Conservation (phyloP, 37 sponge, comb jelly and placozoan species). For the Petrosia ficiformis region DNA sequence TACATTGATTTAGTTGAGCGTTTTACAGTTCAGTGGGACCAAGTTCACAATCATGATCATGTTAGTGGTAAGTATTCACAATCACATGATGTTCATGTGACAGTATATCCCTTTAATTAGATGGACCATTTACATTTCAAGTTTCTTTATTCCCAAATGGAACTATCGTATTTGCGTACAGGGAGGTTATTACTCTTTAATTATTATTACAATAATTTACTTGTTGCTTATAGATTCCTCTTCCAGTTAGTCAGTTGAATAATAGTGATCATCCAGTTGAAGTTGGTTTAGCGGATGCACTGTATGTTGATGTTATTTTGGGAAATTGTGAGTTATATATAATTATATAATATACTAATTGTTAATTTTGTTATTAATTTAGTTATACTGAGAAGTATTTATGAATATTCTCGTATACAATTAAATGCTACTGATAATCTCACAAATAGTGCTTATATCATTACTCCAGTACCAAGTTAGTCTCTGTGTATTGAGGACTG, state of each 20-base stretch:
- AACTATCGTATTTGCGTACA: conserved; percentile 71
- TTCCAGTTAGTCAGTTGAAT: conserved; percentile 27
- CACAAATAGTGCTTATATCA: conserved; percentile 31
- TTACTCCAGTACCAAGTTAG: conserved; percentile 53
- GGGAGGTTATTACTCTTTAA: conserved; percentile 28
- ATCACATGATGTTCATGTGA: neutral
- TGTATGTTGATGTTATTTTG: conserved; percentile 17
- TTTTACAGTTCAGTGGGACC: conserved; percentile 74
- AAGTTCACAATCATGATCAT: conserved; percentile 52
- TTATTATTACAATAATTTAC: neutral
- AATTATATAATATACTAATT: neutral
- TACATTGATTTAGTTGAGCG: conserved; percentile 30
- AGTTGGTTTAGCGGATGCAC: conserved; percentile 64
- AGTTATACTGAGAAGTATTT: conserved; percentile 12
- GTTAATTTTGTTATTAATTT: neutral
- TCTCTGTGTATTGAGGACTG: neutral
- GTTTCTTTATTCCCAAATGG: conserved; percentile 64
- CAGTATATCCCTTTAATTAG: neutral
- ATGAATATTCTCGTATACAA: conserved; percentile 34
- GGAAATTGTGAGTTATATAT: neutral
- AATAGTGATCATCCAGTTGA: conserved; percentile 47
- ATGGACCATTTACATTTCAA: conserved; percentile 77
- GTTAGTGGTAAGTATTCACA: neutral
- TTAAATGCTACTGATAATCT: conserved; percentile 11
- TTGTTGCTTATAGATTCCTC: conserved; percentile 36